These are phyloP conservation scores for Trichonephila clavipes DNA, from an alignment of 1,140 invertebrate species.

Conservation along the genomic window DNA sequence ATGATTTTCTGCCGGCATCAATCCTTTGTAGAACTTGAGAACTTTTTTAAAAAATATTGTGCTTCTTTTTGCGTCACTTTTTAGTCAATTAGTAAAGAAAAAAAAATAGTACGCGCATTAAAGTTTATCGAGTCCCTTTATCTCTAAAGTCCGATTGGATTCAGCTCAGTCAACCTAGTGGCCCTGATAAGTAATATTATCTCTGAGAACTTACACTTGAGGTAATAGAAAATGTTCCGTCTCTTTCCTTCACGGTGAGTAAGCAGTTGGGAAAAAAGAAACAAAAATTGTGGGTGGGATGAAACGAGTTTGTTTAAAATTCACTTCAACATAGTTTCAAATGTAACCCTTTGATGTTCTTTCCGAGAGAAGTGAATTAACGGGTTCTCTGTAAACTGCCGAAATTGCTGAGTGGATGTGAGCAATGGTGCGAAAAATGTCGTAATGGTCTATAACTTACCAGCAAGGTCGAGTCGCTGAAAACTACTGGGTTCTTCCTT, in stretches of 20 bases:
- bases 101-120: too few relatives aligned
- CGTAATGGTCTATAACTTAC: constrained; percentile 35
- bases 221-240: background rate
- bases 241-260: background rate
- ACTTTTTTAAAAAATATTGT: too few relatives aligned
- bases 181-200: too few relatives aligned
- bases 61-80: too few relatives aligned
- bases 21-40: too few relatives aligned
- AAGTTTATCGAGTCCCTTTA: too few relatives aligned
- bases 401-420: background rate
- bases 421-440: constrained; percentile 33
- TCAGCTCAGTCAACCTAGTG: too few relatives aligned
- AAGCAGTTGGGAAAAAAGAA: background rate
- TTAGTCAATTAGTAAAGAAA: too few relatives aligned
- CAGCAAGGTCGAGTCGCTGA: constrained; percentile 42
- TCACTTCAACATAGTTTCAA: background rate
- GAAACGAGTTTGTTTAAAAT: background rate
- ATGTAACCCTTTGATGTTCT: background rate
- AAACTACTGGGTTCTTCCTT: constrained; percentile 22
- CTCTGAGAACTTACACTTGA: too few relatives aligned
- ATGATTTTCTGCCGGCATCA: too few relatives aligned
- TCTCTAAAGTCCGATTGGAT: too few relatives aligned
- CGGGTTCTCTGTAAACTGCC: background rate
- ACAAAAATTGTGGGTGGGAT: background rate
- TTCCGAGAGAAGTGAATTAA: background rate